Conservation (phyloP, 2,888 invertebrate species). For the Lasioglossum lativentre region DNA sequence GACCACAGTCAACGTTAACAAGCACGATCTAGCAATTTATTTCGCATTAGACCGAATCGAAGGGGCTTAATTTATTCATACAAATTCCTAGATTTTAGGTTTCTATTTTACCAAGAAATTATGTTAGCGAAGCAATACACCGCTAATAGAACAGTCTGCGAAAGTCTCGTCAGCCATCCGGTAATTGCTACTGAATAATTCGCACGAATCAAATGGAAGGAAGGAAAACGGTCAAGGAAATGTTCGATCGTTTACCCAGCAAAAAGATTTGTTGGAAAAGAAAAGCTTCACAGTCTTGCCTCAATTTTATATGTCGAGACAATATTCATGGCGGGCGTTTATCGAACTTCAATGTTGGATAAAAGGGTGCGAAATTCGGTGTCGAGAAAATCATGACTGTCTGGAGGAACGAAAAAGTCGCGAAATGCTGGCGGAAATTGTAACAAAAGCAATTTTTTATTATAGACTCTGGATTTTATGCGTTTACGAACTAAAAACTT, state of each 20-base stretch:
- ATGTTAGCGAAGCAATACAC: neutral
- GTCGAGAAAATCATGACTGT: too few relatives aligned
- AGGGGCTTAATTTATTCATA: neutral
- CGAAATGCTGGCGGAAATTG: too few relatives aligned
- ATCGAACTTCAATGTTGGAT: too few relatives aligned
- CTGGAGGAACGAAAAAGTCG: too few relatives aligned
- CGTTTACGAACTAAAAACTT: too few relatives aligned
- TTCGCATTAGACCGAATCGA: neutral
- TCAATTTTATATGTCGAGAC: neutral
- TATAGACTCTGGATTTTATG: too few relatives aligned
- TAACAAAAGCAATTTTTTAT: too few relatives aligned
- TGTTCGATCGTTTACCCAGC: neutral
- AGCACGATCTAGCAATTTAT: neutral
- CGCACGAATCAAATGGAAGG: neutral
- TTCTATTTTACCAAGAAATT: neutral
- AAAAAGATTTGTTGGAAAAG: neutral
- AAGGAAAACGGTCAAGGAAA: neutral
- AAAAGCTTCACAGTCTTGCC: neutral
- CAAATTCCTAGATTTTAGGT: neutral
- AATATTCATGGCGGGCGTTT: too few relatives aligned
- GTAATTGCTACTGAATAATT: constrained; percentile 14
- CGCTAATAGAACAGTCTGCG: neutral
- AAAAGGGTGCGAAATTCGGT: too few relatives aligned
- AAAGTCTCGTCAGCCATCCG: neutral
- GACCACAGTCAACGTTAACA: neutral